Evolutionary conservation across 2,113 vertebrate genomes (phyloP).

Genomic region (Hydropotes inermis): DNA sequence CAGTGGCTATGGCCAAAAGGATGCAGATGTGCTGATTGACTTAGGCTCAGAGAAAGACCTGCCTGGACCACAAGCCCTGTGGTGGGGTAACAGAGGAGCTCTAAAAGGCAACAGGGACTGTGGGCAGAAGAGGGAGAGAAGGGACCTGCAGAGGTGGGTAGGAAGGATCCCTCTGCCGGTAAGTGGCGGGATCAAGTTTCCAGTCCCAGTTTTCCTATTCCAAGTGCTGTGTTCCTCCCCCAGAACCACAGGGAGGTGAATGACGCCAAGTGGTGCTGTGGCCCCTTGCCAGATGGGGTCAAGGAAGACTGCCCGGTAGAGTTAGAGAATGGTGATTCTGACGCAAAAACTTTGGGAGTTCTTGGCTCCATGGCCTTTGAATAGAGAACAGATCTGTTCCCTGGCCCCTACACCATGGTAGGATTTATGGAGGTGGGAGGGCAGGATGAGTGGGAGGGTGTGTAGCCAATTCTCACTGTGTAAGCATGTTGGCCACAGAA

Average conservation of each 20-base stretch:
- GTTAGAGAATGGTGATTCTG: conserved; percentile 36
- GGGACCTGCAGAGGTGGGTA: background rate
- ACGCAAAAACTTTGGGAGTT: conserved; percentile 55
- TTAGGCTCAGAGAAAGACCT: background rate
- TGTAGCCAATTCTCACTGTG: background rate
- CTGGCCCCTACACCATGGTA: background rate
- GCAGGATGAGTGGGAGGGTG: background rate
- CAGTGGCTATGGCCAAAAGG: background rate
- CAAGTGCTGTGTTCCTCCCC: background rate
- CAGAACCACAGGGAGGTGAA: background rate
- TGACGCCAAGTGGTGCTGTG: background rate
- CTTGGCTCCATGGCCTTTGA: conserved; percentile 42
- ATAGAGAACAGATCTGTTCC: conserved; percentile 45
- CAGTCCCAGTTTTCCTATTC: background rate
- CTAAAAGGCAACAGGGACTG: background rate
- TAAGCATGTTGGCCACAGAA: background rate
- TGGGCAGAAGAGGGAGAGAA: background rate
- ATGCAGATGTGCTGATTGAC: background rate
- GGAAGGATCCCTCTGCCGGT: background rate
- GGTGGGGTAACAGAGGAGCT: background rate
- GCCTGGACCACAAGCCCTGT: background rate
- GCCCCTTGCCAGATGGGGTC: conserved; percentile 51
- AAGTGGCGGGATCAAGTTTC: background rate
- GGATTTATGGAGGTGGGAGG: conserved; percentile 44
- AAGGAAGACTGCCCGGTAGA: background rate